These are phyloP conservation scores for Chlorops oryzae DNA, from an alignment of 1,140 invertebrate genomes.

Conservation along the genomic window DNA sequence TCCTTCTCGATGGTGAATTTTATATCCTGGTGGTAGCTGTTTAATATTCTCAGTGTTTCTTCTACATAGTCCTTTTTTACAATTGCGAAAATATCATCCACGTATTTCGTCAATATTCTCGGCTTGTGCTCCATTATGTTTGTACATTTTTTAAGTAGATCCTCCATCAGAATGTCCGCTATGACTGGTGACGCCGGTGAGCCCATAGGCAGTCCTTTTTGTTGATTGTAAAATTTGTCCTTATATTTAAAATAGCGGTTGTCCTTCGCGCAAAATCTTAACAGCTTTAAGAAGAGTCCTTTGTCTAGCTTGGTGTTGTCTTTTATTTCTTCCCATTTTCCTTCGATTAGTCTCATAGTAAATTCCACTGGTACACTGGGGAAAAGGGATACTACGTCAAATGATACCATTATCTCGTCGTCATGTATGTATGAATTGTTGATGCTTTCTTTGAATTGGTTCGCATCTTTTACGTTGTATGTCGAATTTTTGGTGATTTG, in stretches of 20 bases:
- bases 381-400: too few species aligned
- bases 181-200: slow-evolving; percentile 1
- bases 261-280: slow-evolving; percentile 1
- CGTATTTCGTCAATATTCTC: not conserved
- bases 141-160: not conserved
- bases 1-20: too few species aligned
- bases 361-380: too few species aligned
- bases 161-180: slow-evolving; percentile 4
- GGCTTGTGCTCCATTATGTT: not conserved
- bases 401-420: too few species aligned
- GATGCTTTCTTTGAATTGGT: too few species aligned
- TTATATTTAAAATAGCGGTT: not conserved
- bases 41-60: not conserved
- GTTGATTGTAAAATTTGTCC: not conserved
- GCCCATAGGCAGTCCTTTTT: slow-evolving; percentile 3
- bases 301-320: slow-evolving; percentile 3
- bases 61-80: not conserved
- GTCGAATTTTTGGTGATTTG: too few species aligned
- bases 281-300: not conserved
- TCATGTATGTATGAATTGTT: too few species aligned
- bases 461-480: too few species aligned
- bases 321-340: not conserved
- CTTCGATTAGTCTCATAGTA: too few species aligned
- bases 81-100: slow-evolving; percentile 4
- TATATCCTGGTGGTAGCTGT: too few species aligned